A percentile compares a stretch with the other conserved stretches of the same genome.
These are phyloP conservation scores for Corythoichthys haematopterus DNA, from an alignment of 2,113 vertebrate genomes.

Conservation along the genomic window DNA sequence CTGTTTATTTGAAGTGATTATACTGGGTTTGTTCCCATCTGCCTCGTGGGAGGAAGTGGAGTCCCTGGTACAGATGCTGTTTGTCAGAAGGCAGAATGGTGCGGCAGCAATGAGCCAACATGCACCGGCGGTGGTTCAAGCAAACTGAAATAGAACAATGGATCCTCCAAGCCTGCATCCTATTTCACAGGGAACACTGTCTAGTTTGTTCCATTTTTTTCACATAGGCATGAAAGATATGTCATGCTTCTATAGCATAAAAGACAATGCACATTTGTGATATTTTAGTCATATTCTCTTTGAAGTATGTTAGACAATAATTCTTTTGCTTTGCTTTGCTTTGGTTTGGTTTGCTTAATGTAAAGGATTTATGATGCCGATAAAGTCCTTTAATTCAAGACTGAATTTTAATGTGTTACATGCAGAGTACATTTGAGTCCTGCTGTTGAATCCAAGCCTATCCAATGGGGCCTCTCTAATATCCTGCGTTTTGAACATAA, in stretches of 20 bases:
- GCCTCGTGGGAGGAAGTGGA: constrained; percentile 62
- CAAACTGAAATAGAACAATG: constrained; percentile 70
- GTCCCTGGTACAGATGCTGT: constrained; percentile 64
- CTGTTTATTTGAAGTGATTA: constrained; percentile 68
- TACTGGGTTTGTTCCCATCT: constrained; percentile 58
- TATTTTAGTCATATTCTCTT: constrained; percentile 53
- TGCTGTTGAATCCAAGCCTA: constrained; percentile 14
- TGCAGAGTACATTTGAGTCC: constrained; percentile 23
- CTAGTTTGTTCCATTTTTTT: constrained; percentile 57
- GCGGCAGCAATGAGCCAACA: constrained; percentile 42
- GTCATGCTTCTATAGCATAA: constrained; percentile 40
- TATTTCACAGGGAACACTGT: constrained; percentile 65
- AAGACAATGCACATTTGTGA: constrained; percentile 49
- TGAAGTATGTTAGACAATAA: constrained; percentile 53
- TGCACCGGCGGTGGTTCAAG: constrained; percentile 57
- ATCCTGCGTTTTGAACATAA: constrained; percentile 2
- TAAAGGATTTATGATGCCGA: constrained; percentile 40
- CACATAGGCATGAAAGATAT: constrained; percentile 60
- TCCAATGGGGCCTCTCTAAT: not conserved
- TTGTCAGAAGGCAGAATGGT: constrained; percentile 63
- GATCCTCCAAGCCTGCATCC: constrained; percentile 46
- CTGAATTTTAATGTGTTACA: constrained; percentile 26
- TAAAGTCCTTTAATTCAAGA: constrained; percentile 43
- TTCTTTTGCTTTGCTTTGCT: constrained; percentile 44
- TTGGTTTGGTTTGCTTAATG: constrained; percentile 35